Evolutionary conservation across 2,797 vertebrate species (phyloP).

Genomic region (Ispidina lecontei): DNA sequence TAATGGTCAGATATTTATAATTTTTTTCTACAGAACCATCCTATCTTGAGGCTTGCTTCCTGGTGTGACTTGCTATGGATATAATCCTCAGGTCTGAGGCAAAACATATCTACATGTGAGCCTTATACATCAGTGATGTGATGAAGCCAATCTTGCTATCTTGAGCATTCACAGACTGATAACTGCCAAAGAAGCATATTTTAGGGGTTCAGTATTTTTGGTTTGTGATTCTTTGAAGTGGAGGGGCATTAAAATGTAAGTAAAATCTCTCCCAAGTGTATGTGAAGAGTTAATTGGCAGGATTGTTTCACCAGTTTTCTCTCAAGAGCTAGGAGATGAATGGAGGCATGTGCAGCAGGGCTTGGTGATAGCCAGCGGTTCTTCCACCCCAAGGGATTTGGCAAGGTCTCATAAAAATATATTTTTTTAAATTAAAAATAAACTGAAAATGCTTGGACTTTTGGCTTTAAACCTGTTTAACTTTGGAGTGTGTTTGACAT

Average conservation of each 20-base stretch:
- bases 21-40: neutral
- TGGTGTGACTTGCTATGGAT: neutral
- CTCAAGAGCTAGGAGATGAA: neutral
- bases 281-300: neutral
- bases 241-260: neutral
- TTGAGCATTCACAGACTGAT: neutral
- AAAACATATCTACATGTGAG: neutral
- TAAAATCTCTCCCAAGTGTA: neutral
- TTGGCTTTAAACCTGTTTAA: neutral
- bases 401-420: neutral
- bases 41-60: constrained; percentile 1
- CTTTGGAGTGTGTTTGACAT: neutral
- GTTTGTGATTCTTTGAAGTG: neutral
- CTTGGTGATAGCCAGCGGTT: neutral
- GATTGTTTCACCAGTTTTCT: neutral
- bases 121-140: neutral
- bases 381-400: neutral
- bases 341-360: neutral
- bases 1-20: neutral
- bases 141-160: neutral
- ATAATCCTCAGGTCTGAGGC: neutral
- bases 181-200: neutral
- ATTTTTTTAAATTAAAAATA: neutral
- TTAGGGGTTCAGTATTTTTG: neutral
- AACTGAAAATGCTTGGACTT: neutral